A percentile compares a stretch with the other conserved stretches of the same genome.
phyloP scores from a whole-genome alignment of 2,888 invertebrate genomes.

The Scaptodrosophila latifasciaeformis region DNA sequence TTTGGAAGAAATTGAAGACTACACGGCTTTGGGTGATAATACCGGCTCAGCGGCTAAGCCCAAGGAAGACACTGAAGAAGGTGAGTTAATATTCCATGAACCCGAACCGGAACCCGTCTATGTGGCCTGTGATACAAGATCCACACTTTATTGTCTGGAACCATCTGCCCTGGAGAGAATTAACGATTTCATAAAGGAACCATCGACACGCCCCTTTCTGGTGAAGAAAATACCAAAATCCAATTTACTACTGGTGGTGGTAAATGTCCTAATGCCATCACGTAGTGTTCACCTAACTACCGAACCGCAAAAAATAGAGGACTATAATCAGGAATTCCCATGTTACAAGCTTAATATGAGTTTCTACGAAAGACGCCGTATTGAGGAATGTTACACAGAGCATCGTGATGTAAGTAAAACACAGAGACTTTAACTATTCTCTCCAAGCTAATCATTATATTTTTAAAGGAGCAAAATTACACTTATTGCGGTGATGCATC shows the following conservation, averaged over 20 bases:
- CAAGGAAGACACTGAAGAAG: constrained; percentile 67
- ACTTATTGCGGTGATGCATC: constrained; percentile 73
- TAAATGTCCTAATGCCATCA: constrained; percentile 77
- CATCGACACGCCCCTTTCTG: constrained; percentile 80
- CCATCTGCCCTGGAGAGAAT: constrained; percentile 76
- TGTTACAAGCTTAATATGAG: constrained; percentile 87
- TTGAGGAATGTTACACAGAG: constrained; percentile 86
- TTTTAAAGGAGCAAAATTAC: constrained; percentile 65
- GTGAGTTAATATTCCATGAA: constrained; percentile 74
- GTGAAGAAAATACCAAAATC: constrained; percentile 85
- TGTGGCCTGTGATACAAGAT: constrained; percentile 83
- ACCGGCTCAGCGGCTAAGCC: constrained; percentile 52
- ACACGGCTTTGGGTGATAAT: constrained; percentile 72
- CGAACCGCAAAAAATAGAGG: constrained; percentile 75
- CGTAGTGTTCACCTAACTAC: constrained; percentile 76
- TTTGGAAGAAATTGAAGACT: constrained; percentile 74
- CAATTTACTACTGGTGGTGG: constrained; percentile 85
- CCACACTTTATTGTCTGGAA: constrained; percentile 82
- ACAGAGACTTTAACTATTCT: not conserved
- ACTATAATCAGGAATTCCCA: constrained; percentile 78
- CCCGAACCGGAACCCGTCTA: constrained; percentile 68
- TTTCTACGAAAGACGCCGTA: constrained; percentile 80
- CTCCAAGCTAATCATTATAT: not conserved
- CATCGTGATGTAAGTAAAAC: constrained; percentile 80
- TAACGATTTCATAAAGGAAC: constrained; percentile 73